Evolutionary conservation across 53 echinoderm and acorn worm genomes (phyloP), one percentile per base, ranked within the genome.

Genomic region (Luidia sarsii): DNA sequence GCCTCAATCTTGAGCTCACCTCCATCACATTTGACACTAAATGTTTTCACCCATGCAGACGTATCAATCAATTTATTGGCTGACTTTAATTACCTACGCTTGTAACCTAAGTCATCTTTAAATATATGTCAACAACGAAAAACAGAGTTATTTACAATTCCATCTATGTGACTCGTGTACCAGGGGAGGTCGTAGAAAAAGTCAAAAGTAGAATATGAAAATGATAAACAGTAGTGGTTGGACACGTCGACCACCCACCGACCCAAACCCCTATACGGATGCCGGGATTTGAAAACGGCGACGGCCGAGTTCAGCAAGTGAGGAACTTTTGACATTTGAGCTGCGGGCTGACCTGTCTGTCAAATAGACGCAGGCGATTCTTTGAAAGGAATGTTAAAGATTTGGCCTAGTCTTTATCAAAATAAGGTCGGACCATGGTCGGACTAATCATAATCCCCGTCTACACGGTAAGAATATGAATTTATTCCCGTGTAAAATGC

Each of bases 301-400:
- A 59, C 77, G 61, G 62, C 16, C 24, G 33, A 61, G 77, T 77
- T 57, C 77, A 77, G 19, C 48, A 33, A 55, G 77, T 77, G 31
- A 41, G 60, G 59, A 45, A 77, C 77, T 37, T 61, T 77, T 77
- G 77, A 77, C 77, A 77, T 55, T n/a, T 39, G 77, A 37, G 14
- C 43, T 20, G 41, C 2, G 38, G 33, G 14, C 3, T 20, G 16
- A 55, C 33, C 20, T 72, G 56, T 54, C 37, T 35, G 41, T 56
- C 39, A 56, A 10, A 54, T n/a, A 52, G 20, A 52, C 16, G 51
- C 33, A 10, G 18, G n/a, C n/a, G 19, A 28, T 30, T 39, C 27
- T 48, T 24, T 68, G 45, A 28, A 52, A 16, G 50, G 24, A 31
- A 49, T n/a, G n/a, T n/a, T n/a, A n/a, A n/a, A n/a, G n/a, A n/a